phyloP scores from a whole-genome alignment of 92 coral and sea anemone genomes.

The Bergia sp. region DNA sequence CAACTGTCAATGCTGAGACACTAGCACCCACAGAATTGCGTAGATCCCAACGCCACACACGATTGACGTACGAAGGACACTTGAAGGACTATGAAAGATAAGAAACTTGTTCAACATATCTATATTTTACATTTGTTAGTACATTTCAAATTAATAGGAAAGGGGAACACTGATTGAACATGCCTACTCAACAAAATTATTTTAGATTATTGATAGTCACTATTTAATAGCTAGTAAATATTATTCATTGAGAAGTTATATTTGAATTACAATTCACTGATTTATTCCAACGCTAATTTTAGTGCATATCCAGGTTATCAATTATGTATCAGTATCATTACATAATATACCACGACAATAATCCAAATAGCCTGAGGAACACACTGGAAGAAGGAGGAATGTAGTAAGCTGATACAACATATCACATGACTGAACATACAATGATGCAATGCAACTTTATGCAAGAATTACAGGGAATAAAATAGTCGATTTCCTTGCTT shows the following conservation, averaged over 20 bases:
- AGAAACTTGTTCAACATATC: not conserved
- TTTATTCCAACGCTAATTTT: too few species aligned
- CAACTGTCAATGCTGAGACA: conserved; percentile 31
- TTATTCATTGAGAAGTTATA: not conserved
- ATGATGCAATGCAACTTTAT: too few species aligned
- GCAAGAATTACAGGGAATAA: too few species aligned
- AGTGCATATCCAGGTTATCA: too few species aligned
- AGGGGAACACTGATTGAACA: not conserved
- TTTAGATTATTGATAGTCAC: not conserved
- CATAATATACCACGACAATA: too few species aligned
- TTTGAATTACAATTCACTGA: not conserved
- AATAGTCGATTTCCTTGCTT: too few species aligned
- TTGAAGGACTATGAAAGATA: conserved; percentile 54
- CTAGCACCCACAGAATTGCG: conserved; percentile 39
- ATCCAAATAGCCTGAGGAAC: too few species aligned
- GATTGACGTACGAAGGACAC: conserved; percentile 51
- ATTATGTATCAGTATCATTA: too few species aligned
- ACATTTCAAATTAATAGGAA: not conserved
- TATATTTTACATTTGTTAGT: not conserved
- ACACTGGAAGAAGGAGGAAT: too few species aligned
- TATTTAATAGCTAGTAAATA: not conserved
- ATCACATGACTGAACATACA: too few species aligned
- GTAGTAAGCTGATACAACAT: too few species aligned
- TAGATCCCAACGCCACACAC: conserved; percentile 61
- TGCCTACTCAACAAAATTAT: not conserved